phyloP scores from a whole-genome alignment of 2,888 invertebrate species.

The Drosophila mettleri region DNA sequence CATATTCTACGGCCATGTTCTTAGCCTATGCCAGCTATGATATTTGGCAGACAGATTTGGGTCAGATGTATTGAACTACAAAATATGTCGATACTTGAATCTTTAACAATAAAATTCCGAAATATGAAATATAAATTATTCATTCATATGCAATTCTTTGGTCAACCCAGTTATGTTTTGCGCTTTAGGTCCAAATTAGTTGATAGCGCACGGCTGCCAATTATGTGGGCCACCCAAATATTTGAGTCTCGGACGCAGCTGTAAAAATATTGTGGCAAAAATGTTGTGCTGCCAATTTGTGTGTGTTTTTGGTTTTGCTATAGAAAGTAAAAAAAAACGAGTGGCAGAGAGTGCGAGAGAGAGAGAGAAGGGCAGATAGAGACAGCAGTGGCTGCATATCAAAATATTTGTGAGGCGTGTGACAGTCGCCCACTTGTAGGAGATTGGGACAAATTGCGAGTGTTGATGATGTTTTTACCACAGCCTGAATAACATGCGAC shows the following conservation, averaged over 20 bases:
- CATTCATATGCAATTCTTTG: slow-evolving; percentile 5
- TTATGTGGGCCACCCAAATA: slow-evolving; percentile 68
- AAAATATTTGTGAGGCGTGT: slow-evolving; percentile 71
- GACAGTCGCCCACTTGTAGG: slow-evolving; percentile 60
- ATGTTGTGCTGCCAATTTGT: slow-evolving; percentile 67
- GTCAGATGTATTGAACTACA: slow-evolving; percentile 60
- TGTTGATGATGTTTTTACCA: slow-evolving; percentile 64
- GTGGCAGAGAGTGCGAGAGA: not conserved
- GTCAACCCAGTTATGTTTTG: slow-evolving; percentile 10
- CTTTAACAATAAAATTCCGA: slow-evolving; percentile 12
- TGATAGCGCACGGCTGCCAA: slow-evolving; percentile 45
- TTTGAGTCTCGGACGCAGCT: slow-evolving; percentile 56
- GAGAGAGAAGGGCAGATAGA: not conserved
- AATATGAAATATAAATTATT: slow-evolving; percentile 1
- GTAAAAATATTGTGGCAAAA: slow-evolving; percentile 74
- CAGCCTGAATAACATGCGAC: slow-evolving; percentile 58
- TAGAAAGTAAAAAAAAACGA: too few relatives aligned
- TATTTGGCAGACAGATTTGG: slow-evolving; percentile 71
- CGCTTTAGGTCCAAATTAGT: slow-evolving; percentile 40
- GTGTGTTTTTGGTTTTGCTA: slow-evolving; percentile 41
- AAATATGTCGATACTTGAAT: slow-evolving; percentile 40
- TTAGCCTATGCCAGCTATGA: slow-evolving; percentile 31
- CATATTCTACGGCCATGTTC: not conserved
- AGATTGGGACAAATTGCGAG: slow-evolving; percentile 49
- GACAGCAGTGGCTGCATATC: slow-evolving; percentile 61